Evolutionary conservation across 1,140 invertebrate genomes (phyloP).

Genomic region (Aethina tumida): DNA sequence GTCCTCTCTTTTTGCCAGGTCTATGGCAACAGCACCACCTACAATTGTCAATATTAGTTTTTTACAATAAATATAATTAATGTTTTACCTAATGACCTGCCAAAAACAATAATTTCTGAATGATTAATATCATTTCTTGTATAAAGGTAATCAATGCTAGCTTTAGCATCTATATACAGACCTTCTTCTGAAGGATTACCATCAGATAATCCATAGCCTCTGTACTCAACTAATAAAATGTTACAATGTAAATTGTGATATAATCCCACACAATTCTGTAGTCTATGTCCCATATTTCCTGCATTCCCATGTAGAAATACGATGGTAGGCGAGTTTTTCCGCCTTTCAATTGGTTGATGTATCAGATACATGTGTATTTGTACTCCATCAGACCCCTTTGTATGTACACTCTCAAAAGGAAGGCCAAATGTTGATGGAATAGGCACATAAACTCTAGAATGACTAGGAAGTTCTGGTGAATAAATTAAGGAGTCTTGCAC

Average conservation of each 20-base stretch:
- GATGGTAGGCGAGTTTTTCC: slow-evolving; percentile 61
- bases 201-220: slow-evolving; percentile 89
- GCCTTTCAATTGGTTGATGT: slow-evolving; percentile 58
- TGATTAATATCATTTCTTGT: slow-evolving; percentile 74
- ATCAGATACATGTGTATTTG: slow-evolving; percentile 82
- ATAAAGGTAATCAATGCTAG: slow-evolving; percentile 75
- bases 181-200: slow-evolving; percentile 80
- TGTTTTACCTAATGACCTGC: slow-evolving; percentile 69
- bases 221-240: slow-evolving; percentile 83
- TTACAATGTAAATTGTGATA: slow-evolving; percentile 75
- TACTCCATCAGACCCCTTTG: slow-evolving; percentile 67
- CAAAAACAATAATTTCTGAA: slow-evolving; percentile 84
- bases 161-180: slow-evolving; percentile 77
- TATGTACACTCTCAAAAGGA: slow-evolving; percentile 75
- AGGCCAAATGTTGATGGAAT: slow-evolving; percentile 73
- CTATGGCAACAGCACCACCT: slow-evolving; percentile 48
- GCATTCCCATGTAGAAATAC: slow-evolving; percentile 94
- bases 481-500: slow-evolving; percentile 79
- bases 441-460: slow-evolving; percentile 78
- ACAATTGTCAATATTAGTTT: slow-evolving; percentile 11
- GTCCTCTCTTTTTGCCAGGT: slow-evolving; percentile 64
- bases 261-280: slow-evolving; percentile 68
- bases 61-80: slow-evolving; percentile 2
- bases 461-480: slow-evolving; percentile 77
- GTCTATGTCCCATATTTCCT: slow-evolving; percentile 87